Evolutionary conservation across 1,140 invertebrate genomes (phyloP), one percentile per base, ranked within the genome.

Genomic region (Pararge aegeria): DNA sequence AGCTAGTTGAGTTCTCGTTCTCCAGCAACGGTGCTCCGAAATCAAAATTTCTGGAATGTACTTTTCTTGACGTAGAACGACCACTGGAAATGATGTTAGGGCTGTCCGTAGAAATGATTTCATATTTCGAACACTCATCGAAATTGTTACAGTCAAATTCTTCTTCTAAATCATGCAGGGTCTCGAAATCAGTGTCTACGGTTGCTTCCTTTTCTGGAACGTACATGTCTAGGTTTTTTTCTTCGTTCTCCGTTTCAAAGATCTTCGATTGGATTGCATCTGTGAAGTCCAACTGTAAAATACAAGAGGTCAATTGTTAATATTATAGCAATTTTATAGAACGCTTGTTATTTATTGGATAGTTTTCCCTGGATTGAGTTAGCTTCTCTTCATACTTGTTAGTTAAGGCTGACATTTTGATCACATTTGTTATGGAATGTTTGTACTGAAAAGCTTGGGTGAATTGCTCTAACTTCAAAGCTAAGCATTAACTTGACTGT

Each of bases 51-150:
- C 70, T 80, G 0, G 83, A 72, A 1, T 65, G 79, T 0, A 90
- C 69, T 52, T 84, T 83, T 15, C 81, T 74, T 0, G 86, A 75
- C 0, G 73, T 66, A 0, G 76, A 60, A 0, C 83, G 38, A 0
- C 84, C 83, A 42, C 75, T 73, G 0, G 83, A 87, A 53, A 85
- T 87, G 2, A 91, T 89, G 40, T 90, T 70, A 0, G 90, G 90
- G 48, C 87, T 90, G 42, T 91, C 90, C 0, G 90, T 91, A 1
- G 87, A 89, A 20, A 91, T 89, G 1, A 91, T 89, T 58, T 91
- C 90, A 27, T 90, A 91, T 68, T 90, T 90, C 0, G 81, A 83
- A 48, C 87, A 85, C n/a, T 81, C 72, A 9, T 84, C 80, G 18
- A 83, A 84, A 21, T 80, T 82, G 9, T 84, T 75, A 0, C 68